These are phyloP conservation scores for Galago senegalensis DNA, from an alignment of 2,797 vertebrate genomes.

Conservation along the genomic window DNA sequence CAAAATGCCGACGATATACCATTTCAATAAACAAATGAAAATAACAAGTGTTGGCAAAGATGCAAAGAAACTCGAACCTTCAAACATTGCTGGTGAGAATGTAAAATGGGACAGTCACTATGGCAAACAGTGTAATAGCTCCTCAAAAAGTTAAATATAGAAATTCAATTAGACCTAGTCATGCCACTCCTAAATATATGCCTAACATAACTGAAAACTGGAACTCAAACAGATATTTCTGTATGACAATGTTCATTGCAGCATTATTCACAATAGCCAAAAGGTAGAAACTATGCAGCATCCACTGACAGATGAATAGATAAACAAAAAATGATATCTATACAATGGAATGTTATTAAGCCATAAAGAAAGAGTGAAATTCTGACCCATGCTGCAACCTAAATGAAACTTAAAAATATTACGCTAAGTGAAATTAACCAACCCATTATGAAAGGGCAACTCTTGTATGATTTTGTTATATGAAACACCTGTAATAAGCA, in stretches of 20 bases:
- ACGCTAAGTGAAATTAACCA: neutral
- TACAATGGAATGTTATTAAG: conserved; percentile 21
- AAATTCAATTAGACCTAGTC: neutral
- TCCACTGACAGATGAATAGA: neutral
- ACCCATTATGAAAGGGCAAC: neutral
- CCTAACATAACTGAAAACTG: neutral
- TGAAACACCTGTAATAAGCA: neutral
- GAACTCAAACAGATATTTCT: conserved; percentile 14
- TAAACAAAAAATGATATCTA: conserved; percentile 13
- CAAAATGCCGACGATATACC: neutral
- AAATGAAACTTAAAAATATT: neutral
- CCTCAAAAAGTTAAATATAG: neutral
- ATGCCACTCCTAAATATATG: neutral
- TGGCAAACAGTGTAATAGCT: neutral
- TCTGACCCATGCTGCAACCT: neutral
- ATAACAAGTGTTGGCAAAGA: neutral
- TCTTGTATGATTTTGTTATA: neutral
- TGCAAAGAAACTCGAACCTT: neutral
- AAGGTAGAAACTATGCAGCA: neutral
- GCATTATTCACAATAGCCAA: neutral
- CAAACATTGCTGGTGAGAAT: neutral
- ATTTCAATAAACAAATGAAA: neutral
- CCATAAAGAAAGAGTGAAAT: conserved; percentile 21
- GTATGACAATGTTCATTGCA: neutral
- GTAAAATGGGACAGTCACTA: neutral